phyloP scores from a whole-genome alignment of 2,113 vertebrate species.

The Morone chrysops region DNA sequence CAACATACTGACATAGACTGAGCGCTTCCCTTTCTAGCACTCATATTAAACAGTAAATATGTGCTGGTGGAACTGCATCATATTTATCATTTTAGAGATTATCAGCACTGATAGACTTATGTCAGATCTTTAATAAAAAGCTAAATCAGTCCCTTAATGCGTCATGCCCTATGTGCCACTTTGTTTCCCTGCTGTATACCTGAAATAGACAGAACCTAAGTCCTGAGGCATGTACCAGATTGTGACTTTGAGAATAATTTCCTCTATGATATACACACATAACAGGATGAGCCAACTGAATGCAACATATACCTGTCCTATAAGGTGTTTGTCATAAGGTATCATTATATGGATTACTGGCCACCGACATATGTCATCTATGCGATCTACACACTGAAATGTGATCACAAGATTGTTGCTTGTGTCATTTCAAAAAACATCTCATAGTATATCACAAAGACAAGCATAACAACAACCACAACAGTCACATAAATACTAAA shows the following conservation, averaged over 20 bases:
- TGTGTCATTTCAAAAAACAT: not conserved
- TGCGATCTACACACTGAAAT: not conserved
- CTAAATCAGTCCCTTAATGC: not conserved
- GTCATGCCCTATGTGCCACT: not conserved
- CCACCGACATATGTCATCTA: not conserved
- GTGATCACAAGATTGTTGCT: not conserved
- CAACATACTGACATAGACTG: not conserved
- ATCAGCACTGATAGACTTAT: not conserved
- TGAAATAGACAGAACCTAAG: not conserved
- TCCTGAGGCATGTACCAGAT: not conserved
- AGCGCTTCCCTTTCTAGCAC: not conserved
- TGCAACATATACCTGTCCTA: not conserved
- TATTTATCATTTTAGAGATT: not conserved
- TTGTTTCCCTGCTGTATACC: not conserved
- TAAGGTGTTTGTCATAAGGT: not conserved
- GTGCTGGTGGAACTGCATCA: not conserved
- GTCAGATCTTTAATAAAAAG: conserved; percentile 6
- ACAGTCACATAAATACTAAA: not conserved
- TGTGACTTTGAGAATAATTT: conserved; percentile 19
- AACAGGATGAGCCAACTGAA: not conserved
- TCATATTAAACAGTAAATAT: not conserved
- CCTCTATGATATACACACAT: not conserved
- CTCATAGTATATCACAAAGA: not conserved
- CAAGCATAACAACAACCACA: not conserved
- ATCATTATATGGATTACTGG: not conserved